Conservation (phyloP, 1,140 invertebrate species). For the Drosophila seguyi region DNA sequence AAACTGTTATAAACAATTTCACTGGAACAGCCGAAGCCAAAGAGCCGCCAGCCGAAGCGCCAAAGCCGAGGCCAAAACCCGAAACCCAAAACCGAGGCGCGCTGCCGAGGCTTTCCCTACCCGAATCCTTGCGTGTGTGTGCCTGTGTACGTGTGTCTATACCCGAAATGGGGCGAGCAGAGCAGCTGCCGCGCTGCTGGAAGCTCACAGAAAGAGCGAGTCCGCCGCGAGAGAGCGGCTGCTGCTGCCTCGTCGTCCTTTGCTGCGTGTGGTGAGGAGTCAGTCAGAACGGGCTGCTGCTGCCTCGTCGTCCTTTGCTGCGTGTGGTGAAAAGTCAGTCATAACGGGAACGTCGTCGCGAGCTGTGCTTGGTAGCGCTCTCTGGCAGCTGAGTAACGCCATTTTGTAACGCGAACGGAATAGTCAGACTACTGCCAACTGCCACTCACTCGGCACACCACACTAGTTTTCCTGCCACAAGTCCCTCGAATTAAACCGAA, state of each 20-base stretch:
- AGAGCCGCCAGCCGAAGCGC: not conserved
- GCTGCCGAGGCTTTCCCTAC: constrained; percentile 19
- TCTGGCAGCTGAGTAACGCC: constrained; percentile 56
- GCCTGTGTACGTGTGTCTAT: constrained; percentile 45
- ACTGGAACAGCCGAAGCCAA: constrained; percentile 50
- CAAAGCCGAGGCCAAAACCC: constrained; percentile 14
- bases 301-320: constrained; percentile 21
- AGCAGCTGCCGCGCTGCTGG: constrained; percentile 33
- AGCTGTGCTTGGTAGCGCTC: constrained; percentile 77
- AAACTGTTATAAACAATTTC: constrained; percentile 78
- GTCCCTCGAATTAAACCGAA: constrained; percentile 37
- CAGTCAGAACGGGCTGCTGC: constrained; percentile 80
- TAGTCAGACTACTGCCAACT: constrained; percentile 40
- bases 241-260: constrained; percentile 29
- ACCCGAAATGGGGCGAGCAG: constrained; percentile 65
- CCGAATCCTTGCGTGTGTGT: constrained; percentile 3
- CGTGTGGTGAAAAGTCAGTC: constrained; percentile 84
- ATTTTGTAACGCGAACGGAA: constrained; percentile 64
- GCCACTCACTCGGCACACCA: constrained; percentile 19
- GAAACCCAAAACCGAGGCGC: constrained; percentile 14
- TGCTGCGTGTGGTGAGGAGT: constrained; percentile 73
- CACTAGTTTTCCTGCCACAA: constrained; percentile 38
- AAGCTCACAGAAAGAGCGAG: constrained; percentile 24
- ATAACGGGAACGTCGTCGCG: constrained; percentile 85
- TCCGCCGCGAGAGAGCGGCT: constrained; percentile 1